A percentile compares a stretch with the other conserved stretches of the same genome.
Evolutionary conservation across 2,113 vertebrate species (phyloP).

Genomic region (Semicossyphus pulcher): DNA sequence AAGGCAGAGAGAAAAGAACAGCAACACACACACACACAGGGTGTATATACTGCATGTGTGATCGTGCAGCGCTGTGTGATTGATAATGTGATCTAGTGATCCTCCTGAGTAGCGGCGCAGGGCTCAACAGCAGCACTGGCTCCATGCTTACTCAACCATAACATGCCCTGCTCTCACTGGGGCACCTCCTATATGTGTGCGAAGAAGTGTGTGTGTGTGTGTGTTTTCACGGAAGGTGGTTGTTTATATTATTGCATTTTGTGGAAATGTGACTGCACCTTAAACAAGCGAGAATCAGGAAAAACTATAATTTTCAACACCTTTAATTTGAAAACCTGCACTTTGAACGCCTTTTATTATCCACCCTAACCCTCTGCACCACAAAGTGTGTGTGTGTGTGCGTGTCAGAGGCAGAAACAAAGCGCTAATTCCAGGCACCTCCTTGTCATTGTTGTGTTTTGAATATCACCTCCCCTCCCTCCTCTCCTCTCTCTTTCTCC

Average conservation of each 20-base stretch:
- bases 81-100: constrained; percentile 79
- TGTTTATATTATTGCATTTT: constrained; percentile 31
- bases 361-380: constrained; percentile 35
- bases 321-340: constrained; percentile 24
- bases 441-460: constrained; percentile 76
- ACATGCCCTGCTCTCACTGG: constrained; percentile 68
- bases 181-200: constrained; percentile 40
- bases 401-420: constrained; percentile 26
- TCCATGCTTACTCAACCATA: constrained; percentile 76
- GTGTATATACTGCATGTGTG: constrained; percentile 35
- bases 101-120: constrained; percentile 61
- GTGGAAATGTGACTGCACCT: constrained; percentile 31
- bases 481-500: constrained; percentile 60
- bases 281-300: neutral
- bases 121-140: constrained; percentile 66
- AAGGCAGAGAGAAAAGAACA: neutral
- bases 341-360: constrained; percentile 46
- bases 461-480: constrained; percentile 72
- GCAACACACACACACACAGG: constrained; percentile 23
- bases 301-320: constrained; percentile 45
- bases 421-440: constrained; percentile 69
- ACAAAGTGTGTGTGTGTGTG: constrained; percentile 4
- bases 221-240: constrained; percentile 20
- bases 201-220: neutral
- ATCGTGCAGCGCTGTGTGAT: constrained; percentile 62